These are phyloP conservation scores for Penaeus chinensis DNA, from an alignment of 1,140 invertebrate genomes.

Conservation along the genomic window DNA sequence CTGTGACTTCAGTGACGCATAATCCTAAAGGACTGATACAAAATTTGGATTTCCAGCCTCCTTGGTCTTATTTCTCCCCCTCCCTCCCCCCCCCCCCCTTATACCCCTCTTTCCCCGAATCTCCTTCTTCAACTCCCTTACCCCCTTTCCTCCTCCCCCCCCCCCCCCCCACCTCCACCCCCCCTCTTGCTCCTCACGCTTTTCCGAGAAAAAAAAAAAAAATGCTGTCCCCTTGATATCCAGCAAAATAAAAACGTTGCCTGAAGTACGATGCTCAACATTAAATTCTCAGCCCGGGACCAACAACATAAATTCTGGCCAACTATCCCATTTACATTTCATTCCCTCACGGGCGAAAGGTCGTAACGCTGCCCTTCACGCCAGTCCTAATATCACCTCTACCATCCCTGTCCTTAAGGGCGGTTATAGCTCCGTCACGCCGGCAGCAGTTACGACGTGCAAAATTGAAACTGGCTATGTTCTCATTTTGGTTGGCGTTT, in stretches of 20 bases:
- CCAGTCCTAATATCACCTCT: constrained; percentile 22
- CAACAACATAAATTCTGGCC: constrained; percentile 54
- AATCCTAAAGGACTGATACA: no score
- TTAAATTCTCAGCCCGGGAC: constrained; percentile 56
- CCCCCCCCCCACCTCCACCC: neutral
- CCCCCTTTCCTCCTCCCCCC: neutral
- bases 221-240: constrained; percentile 42
- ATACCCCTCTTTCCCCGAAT: constrained; percentile 18
- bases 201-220: constrained; percentile 23
- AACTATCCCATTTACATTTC: constrained; percentile 62
- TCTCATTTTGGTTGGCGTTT: constrained; percentile 58
- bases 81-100: constrained; percentile 48
- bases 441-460: constrained; percentile 49
- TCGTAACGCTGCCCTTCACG: constrained; percentile 27
- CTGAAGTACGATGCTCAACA: constrained; percentile 63
- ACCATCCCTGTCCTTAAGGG: constrained; percentile 1
- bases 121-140: neutral
- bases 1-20: no score
- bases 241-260: constrained; percentile 50
- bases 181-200: neutral
- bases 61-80: no score
- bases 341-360: constrained; percentile 36
- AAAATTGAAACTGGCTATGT: constrained; percentile 58
- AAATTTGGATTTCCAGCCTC: no score
- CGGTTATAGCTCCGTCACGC: constrained; percentile 12